These are phyloP conservation scores for Stegostoma tigrinum DNA, from an alignment of 2,113 vertebrate genomes.

Conservation along the genomic window DNA sequence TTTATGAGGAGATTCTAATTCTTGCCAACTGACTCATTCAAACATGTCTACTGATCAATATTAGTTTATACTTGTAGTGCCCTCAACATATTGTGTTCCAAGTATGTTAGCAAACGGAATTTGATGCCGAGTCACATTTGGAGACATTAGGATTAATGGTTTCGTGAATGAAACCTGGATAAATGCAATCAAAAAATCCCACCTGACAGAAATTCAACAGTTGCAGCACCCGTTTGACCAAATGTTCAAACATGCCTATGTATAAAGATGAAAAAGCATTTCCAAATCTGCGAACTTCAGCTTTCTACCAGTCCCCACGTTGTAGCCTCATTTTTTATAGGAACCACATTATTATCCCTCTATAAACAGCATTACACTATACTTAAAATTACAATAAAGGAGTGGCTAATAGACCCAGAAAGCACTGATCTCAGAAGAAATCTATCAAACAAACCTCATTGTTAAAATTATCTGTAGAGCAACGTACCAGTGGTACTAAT, in stretches of 20 bases:
- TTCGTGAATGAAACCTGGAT: background rate
- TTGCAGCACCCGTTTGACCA: background rate
- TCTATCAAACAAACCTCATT: no score
- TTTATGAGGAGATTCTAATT: background rate
- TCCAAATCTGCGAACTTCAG: background rate
- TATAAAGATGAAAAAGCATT: background rate
- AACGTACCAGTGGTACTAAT: conserved; percentile 89
- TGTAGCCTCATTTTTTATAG: background rate
- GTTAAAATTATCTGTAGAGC: background rate
- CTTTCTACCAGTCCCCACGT: background rate
- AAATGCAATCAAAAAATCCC: background rate
- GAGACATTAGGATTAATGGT: no score
- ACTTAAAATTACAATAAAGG: background rate
- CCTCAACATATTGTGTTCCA: no score
- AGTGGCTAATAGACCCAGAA: background rate
- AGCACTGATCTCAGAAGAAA: no score
- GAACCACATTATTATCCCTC: background rate
- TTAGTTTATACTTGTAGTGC: no score
- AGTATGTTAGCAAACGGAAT: no score
- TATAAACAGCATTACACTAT: background rate
- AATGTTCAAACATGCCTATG: background rate
- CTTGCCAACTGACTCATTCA: background rate
- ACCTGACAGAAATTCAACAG: background rate
- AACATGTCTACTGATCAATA: background rate
- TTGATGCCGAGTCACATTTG: no score